Base-by-base conservation (phyloP, 2,888 invertebrate genomes). In the Abrostola tripartita region DNA sequence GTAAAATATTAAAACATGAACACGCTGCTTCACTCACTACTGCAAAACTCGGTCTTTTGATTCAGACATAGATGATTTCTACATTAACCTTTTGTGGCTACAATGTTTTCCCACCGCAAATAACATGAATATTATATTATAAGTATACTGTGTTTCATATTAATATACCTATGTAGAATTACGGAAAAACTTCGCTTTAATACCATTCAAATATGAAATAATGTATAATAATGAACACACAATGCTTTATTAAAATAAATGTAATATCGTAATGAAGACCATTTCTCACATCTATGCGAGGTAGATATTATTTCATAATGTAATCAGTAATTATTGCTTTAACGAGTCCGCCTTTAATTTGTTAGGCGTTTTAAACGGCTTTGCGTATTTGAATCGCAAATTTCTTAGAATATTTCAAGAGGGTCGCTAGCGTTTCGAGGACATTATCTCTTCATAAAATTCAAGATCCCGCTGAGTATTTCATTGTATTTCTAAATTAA, bases 331-430 rank as follows among this genome's bases (percentile, higher is more conserved):
- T 94, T 93, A 91, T 91, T 89, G 90, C 91, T 90, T 90, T 92
- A 93, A 92, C 94, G 92, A 93, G 93, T 90, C 92, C 88, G 92
- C 90, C 91, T 93, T 92, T 93, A 94, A 94, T 94, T 94, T 94
- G 94, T 94, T 92, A 94, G 94, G 92, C 93, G 93, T 94, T 93
- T 92, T 91, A 94, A 93, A 94, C 93, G 94, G 93, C 94, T 94
- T 93, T 92, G 85, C 92, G 91, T 90, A 94, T 94, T 94, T 94
- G 94, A 94, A 94, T 94, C 93, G 90, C 94, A 94, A 94, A 94
- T 94, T 94, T 92, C 93, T 93, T 88, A 92, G 92, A 94, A 94
- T 93, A 94, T 93, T 94, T 92, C 90, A 89, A 88, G 92, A 93
- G 93, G 92, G 93, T 90, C 89, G 90, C 90, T 88, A 87, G 89